Percentiles rank a stretch among this genome's conserved stretches.
phyloP scores from a whole-genome alignment of 2,113 vertebrate genomes.

The Phycodurus eques region DNA sequence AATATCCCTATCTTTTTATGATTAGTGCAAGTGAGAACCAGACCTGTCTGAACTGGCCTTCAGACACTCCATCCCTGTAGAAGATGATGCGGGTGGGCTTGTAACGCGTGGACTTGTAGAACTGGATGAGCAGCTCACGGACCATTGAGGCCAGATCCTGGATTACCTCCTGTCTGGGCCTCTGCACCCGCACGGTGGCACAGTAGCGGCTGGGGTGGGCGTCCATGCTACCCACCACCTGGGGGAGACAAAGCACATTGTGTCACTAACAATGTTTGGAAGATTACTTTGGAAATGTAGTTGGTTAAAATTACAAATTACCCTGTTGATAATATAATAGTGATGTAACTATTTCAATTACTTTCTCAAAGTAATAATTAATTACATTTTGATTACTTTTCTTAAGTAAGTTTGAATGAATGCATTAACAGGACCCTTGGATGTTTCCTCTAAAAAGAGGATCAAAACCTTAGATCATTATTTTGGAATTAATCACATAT shows the following conservation, averaged over 20 bases:
- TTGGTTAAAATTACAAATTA: no score
- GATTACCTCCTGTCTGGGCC: slow-evolving; percentile 96
- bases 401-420: no score
- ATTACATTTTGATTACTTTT: no score
- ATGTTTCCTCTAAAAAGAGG: no score
- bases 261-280: neutral
- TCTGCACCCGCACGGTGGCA: slow-evolving; percentile 95
- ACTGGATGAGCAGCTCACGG: slow-evolving; percentile 96
- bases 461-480: no score
- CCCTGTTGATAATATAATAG: no score
- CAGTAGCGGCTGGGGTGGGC: slow-evolving; percentile 98
- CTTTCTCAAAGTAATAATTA: no score
- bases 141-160: slow-evolving; percentile 98
- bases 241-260: neutral
- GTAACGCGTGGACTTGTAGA: slow-evolving; percentile 99
- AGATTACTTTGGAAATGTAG: no score
- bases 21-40: slow-evolving; percentile 1
- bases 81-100: slow-evolving; percentile 98
- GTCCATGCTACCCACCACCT: slow-evolving; percentile 99
- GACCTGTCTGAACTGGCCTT: slow-evolving; percentile 98
- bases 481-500: no score
- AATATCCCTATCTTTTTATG: neutral
- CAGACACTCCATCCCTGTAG: slow-evolving; percentile 90
- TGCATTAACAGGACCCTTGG: no score
- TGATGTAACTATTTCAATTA: no score